phyloP scores from a whole-genome alignment of 2,797 vertebrate species.

The Alectoris magna region DNA sequence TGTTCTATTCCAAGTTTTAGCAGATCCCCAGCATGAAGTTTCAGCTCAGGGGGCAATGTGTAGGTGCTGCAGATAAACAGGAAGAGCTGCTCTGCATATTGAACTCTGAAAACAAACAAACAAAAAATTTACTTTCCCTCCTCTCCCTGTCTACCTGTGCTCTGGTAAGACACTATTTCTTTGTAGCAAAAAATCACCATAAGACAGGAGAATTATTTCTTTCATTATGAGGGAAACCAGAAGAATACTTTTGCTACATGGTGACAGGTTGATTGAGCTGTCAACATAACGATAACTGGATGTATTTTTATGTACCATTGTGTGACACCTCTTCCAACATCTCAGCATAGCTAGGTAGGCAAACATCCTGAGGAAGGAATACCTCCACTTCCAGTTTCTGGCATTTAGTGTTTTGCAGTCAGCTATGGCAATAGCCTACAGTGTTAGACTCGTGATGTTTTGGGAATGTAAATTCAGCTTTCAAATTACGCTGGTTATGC shows the following conservation, averaged over 20 bases:
- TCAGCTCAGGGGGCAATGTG: not conserved
- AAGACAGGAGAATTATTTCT: not conserved
- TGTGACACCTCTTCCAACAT: not conserved
- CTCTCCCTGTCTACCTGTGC: not conserved
- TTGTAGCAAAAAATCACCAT: not conserved
- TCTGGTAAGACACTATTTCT: not conserved
- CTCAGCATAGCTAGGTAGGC: not conserved
- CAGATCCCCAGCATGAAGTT: not conserved
- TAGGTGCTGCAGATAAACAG: not conserved
- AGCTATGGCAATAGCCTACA: not conserved
- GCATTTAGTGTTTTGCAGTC: not conserved
- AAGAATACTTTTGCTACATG: not conserved
- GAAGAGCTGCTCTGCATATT: not conserved
- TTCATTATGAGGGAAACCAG: not conserved
- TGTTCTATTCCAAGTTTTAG: not conserved
- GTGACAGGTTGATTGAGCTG: not conserved
- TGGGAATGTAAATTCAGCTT: not conserved
- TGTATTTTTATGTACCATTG: not conserved
- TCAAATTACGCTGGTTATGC: not conserved
- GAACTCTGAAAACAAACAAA: not conserved
- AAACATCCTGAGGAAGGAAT: not conserved
- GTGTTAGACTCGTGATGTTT: not conserved
- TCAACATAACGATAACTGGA: not conserved
- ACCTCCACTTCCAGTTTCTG: rapidly evolving
- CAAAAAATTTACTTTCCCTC: not conserved